Percentiles rank a stretch among this genome's conserved stretches.
These are phyloP conservation scores for Helicoverpa armigera DNA, from an alignment of 1,140 invertebrate species.

Conservation along the genomic window DNA sequence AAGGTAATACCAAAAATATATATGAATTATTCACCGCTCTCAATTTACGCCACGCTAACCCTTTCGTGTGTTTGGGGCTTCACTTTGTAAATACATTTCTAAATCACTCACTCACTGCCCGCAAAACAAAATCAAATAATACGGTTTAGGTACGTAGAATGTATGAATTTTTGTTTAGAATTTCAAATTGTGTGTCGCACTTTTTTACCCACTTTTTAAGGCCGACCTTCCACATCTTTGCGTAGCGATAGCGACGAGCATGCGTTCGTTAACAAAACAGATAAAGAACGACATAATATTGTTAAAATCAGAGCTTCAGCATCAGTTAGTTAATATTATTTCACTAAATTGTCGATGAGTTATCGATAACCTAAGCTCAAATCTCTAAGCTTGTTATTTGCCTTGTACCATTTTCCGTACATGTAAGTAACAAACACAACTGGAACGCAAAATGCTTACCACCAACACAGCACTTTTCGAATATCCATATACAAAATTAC, in stretches of 20 bases:
- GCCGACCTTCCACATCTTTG: slow-evolving; percentile 34
- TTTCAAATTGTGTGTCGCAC: slow-evolving; percentile 64
- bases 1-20: slow-evolving; percentile 81
- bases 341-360: not conserved
- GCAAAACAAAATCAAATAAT: slow-evolving; percentile 59
- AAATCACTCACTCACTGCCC: slow-evolving; percentile 74
- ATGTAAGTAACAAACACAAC: not conserved
- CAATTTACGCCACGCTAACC: slow-evolving; percentile 80
- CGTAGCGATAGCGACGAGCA: slow-evolving; percentile 29
- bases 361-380: too few species aligned
- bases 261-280: not conserved
- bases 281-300: too few species aligned
- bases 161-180: slow-evolving; percentile 63
- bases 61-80: slow-evolving; percentile 79
- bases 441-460: slow-evolving; percentile 1
- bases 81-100: slow-evolving; percentile 82
- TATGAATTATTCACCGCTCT: slow-evolving; percentile 82
- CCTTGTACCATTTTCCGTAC: too few species aligned
- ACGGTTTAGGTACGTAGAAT: slow-evolving; percentile 50
- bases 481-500: slow-evolving; percentile 28
- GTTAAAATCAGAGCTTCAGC: not conserved
- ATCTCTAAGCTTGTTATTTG: too few species aligned
- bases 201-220: slow-evolving; percentile 48
- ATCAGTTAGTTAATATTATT: too few species aligned
- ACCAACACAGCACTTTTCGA: slow-evolving; percentile 23